Base-by-base conservation (phyloP, 2,797 vertebrate genomes). In the Sylvilagus floridanus region DNA sequence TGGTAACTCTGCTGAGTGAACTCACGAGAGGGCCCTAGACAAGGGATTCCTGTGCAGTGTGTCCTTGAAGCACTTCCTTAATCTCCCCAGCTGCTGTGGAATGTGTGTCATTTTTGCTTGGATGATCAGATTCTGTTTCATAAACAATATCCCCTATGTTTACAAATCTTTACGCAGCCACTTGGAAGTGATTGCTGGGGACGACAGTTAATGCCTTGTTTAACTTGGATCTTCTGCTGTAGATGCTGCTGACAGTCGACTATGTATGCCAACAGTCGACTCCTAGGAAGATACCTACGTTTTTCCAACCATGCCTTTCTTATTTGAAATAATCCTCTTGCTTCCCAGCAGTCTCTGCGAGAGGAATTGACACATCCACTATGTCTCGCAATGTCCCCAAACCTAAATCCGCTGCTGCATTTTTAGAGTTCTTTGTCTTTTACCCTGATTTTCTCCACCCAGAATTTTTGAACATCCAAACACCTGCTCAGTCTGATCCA, bases 111-210 rank as follows among this genome's bases (percentile, higher is more conserved):
- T 66, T 89, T 86, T 75, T 69, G 71, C 81, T 75, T 52, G 50
- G 69, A 71, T 2, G 87, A 95, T 86, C 81, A 90, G 95, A 88
- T 84, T 84, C 37, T 2, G 0, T 88, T 91, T 88, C 90, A 86
- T 76, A 91, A 96, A 95, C 96, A 94, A 79, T 62, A 88, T 91
- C n/a, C 14, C 6, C 47, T 83, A 19, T 96, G 95, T 95, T 95
- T 96, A 86, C 89, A 95, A 79, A 50, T 90, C 85, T 93, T 78
- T 60, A 69, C 85, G 75, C 78, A 72, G 79, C 87, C 52, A 52
- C 89, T 94, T 65, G 32, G 22, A 68, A 68, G 73, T 13, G 17
- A 65, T 84, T 82, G 91, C 37, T 17, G 3, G 2, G 81, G 71
- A 21, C 66, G 47, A 21, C 47, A 0, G 37, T 17, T 79, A 83